phyloP scores from a whole-genome alignment of 2,888 invertebrate species.

The Ichneumon xanthorius region DNA sequence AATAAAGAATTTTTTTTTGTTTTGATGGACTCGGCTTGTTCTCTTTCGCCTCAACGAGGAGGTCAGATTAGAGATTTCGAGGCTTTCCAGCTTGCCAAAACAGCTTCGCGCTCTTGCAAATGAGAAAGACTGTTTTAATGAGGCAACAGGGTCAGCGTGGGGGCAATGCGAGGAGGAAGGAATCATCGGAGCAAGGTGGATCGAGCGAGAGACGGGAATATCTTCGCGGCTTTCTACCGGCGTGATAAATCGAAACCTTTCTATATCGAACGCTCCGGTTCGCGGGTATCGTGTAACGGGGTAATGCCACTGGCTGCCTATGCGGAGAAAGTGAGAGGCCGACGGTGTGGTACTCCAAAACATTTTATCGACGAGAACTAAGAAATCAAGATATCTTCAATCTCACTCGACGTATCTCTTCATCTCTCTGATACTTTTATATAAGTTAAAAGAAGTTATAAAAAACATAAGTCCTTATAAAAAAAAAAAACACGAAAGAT shows the following conservation, averaged over 20 bases:
- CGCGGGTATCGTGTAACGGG: conserved; percentile 71
- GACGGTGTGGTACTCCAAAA: conserved; percentile 35
- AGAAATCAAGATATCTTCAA: conserved; percentile 1
- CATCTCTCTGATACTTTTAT: neutral
- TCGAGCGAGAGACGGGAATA: conserved; percentile 29
- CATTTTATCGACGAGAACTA: conserved; percentile 15
- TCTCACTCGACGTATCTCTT: conserved; percentile 9
- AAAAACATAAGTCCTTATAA: too few species aligned
- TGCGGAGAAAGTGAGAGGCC: conserved; percentile 72
- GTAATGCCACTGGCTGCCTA: conserved; percentile 32
- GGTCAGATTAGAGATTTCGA: neutral
- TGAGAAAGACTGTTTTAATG: neutral
- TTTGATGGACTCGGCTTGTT: too few species aligned
- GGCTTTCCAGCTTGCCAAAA: neutral
- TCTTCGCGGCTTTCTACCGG: conserved; percentile 62
- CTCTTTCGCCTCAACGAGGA: neutral
- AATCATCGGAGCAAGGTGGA: neutral
- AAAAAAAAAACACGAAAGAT: too few species aligned
- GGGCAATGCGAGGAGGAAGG: neutral
- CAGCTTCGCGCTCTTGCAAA: neutral
- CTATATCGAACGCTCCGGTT: conserved; percentile 62
- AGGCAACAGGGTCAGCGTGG: neutral
- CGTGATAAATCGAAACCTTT: conserved; percentile 50
- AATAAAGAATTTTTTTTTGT: neutral
- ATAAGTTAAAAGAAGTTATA: neutral